Evolutionary conservation across 2,888 invertebrate species (phyloP).

Genomic region (Taenaris catops): DNA sequence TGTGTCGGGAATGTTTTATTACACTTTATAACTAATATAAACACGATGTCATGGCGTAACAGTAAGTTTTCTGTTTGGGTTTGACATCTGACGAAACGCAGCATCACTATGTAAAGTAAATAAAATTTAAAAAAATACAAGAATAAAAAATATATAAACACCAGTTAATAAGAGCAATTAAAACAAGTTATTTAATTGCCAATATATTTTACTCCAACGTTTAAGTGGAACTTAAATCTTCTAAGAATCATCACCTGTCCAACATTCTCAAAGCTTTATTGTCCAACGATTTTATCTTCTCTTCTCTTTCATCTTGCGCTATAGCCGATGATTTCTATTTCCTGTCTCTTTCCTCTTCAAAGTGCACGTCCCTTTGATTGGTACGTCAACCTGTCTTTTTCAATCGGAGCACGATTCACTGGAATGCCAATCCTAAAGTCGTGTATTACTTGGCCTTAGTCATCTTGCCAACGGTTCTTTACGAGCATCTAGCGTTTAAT

Average conservation of each 20-base stretch:
- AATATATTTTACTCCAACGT: too few species aligned
- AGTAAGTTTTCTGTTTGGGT: too few species aligned
- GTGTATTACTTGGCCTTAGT: conserved; percentile 28
- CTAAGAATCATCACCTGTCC: conserved; percentile 1
- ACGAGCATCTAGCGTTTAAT: conserved; percentile 15
- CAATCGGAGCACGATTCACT: conserved; percentile 27
- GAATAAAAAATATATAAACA: too few species aligned
- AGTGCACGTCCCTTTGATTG: conserved; percentile 45
- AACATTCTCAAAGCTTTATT: conserved; percentile 2
- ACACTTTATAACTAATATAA: too few species aligned
- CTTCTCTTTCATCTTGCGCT: conserved; percentile 6
- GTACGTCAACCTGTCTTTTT: conserved; percentile 47
- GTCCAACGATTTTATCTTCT: conserved; percentile 5
- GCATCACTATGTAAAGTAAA: too few species aligned
- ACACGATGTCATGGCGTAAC: too few species aligned
- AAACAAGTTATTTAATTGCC: too few species aligned
- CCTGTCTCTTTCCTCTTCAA: conserved; percentile 36
- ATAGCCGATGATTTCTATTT: conserved; percentile 12
- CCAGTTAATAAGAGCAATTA: too few species aligned
- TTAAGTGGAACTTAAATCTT: not conserved
- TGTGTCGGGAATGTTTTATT: too few species aligned
- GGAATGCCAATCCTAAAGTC: conserved; percentile 28
- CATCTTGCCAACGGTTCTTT: conserved; percentile 24
- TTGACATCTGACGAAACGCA: too few species aligned
- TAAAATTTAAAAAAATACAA: too few species aligned